Conservation (phyloP, 1,140 invertebrate genomes). For the Microplitis demolitor region DNA sequence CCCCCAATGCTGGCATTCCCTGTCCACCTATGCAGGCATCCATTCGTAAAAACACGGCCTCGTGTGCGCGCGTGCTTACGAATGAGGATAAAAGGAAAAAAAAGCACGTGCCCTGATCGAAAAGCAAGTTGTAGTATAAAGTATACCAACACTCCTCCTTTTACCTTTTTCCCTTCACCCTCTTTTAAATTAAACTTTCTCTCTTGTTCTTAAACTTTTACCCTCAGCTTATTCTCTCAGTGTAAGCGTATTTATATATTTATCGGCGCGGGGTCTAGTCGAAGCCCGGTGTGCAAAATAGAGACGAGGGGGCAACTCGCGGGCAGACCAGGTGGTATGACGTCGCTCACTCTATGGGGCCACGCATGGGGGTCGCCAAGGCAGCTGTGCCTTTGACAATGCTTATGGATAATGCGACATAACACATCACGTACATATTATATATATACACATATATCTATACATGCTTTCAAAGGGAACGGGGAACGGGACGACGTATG, state of each 20-base stretch:
- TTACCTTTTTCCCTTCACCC: neutral
- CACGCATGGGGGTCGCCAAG: constrained; percentile 52
- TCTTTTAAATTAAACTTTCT: neutral
- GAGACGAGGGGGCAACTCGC: constrained; percentile 28
- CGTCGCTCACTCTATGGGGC: constrained; percentile 46
- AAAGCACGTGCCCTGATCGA: constrained; percentile 24
- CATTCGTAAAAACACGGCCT: constrained; percentile 9
- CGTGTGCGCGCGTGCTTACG: constrained; percentile 10
- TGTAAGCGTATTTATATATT: no score
- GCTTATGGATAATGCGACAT: constrained; percentile 32
- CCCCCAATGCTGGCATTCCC: neutral
- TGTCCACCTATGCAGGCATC: constrained; percentile 13
- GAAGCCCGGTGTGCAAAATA: neutral
- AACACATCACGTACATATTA: neutral
- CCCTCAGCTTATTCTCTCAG: neutral
- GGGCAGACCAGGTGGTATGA: constrained; percentile 49
- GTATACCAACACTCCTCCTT: neutral
- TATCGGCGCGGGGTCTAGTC: constrained; percentile 37
- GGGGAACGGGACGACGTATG: neutral
- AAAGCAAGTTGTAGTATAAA: constrained; percentile 19
- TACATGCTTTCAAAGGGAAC: neutral
- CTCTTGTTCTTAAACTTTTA: neutral
- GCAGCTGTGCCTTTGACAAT: constrained; percentile 58
- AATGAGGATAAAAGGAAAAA: constrained; percentile 15
- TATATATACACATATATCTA: neutral